Base-by-base conservation (phyloP, 2,888 invertebrate species). In the Cremastinae sp. region DNA sequence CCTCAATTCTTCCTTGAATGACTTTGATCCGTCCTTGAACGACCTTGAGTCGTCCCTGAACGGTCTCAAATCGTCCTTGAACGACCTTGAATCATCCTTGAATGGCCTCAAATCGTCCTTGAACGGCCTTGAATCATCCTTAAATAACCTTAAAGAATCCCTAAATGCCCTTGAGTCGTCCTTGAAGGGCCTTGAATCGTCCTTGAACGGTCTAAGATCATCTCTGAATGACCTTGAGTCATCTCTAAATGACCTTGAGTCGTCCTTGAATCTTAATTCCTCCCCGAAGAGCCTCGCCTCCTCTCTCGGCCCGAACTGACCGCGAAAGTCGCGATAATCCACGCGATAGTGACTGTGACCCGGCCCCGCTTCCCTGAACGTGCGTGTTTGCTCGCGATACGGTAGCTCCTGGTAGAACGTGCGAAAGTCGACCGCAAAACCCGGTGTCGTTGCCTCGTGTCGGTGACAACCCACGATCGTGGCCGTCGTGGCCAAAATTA, bases 401-500 rank as follows among this genome's bases (percentile, higher is more conserved):
- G 80, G 62, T 10, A 80, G 70, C 9, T 80, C 74, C 28, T 81
- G 79, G 18, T 78, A 61, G n/a, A 82, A 83, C 12, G 81, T 62
- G 2, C 82, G 81, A 28, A 80, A 83, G 2, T 84, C 80, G 0
- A 77, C 37, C 16, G 82, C 79, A 22, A 78, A 80, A 8, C 75
- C 73, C 2, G 80, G 77, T 0, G 35, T 73, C 8, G 75, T 65
- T 10, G 82, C 76, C 39, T 28, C 28, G 28, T 5, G 2, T 28
- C 80, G 76, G 43, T 80, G 82, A 4, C 82, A 83, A 1, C 59
- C 74, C 2, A 74, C 79, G 64, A 81, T 79, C 75, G 81, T 69
- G 18, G 78, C 74, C 75, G 81, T 80, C 56, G 62, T 78, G 37
- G 82, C 65, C 62, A 87, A 55, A 53, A 86, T 73, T 20, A 83